Base-by-base conservation (phyloP, 2,888 invertebrate genomes). In the Drosophila percnosoma region DNA sequence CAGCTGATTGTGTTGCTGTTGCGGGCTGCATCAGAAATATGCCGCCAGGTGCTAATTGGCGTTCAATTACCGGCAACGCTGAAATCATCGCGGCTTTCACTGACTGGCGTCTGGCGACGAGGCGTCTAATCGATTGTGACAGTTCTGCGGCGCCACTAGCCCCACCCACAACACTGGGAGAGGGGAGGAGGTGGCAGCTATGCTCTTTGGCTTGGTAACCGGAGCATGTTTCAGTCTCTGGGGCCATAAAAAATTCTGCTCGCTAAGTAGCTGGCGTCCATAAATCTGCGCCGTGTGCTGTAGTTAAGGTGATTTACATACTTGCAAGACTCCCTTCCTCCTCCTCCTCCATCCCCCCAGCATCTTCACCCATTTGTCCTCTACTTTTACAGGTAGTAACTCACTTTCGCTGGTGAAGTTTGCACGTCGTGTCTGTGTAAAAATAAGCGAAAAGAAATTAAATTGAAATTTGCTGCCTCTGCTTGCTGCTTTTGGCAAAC, bases 301-400 rank as follows among this genome's bases (percentile, higher is more conserved):
- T 68, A 73, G 83, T 83, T 82, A 82, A 85, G 79, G 87, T 87
- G 88, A 83, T 83, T 83, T 83, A 83, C 83, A 87, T 87, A 87
- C 83, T 73, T 36, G 75, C 36, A 51, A 75, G 62, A 63, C 51
- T 52, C 53, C 5, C 48, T 4, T 42, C 63, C 31, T 27, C 62
- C 45, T 10, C 66, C 36, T 24, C 53, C 15, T 3, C 45, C 33
- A 0, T 1, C 33, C 31, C 49, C 5, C 5, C 31, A 21, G 27
- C 40, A 21, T 48, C 52, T 33, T 18, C 29, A 42, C 33, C 55
- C 55, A 33, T 40, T 21, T 58, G 55, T 51, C 61, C 48, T 38
- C 51, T 31, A 34, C 66, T 67, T 49, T 68, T 36, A 42, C 38
- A 18, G 78, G 74, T 34, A 65, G 62, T 79, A 70, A 75, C 69